phyloP scores from a whole-genome alignment of 2,888 invertebrate species.

The Hypolimnas misippus region DNA sequence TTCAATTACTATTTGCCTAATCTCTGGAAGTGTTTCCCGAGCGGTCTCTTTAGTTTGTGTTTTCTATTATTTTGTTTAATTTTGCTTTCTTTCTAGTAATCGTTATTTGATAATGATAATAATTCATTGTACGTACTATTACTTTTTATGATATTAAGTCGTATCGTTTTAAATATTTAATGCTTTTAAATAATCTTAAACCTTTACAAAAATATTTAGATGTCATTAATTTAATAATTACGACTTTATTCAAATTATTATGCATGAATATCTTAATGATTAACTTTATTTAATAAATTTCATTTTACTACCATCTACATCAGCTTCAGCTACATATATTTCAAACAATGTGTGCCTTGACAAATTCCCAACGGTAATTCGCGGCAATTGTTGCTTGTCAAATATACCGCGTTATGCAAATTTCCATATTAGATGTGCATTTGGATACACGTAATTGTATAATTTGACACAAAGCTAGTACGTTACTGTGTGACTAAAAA shows the following conservation, averaged over 20 bases:
- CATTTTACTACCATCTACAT: neutral
- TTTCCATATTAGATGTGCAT: conserved; percentile 21
- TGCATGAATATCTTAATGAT: no score
- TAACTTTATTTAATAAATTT: no score
- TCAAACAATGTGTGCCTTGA: conserved; percentile 15
- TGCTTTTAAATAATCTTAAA: no score
- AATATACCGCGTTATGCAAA: conserved; percentile 27
- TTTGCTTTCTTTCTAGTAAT: neutral
- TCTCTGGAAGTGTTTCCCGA: conserved; percentile 17
- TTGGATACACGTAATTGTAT: conserved; percentile 18
- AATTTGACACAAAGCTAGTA: conserved; percentile 10
- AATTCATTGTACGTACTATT: no score
- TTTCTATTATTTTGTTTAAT: neutral
- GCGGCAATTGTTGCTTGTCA: conserved; percentile 16
- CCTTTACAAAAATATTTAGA: no score
- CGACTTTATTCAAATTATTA: no score
- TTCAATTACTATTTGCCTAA: conserved; percentile 30
- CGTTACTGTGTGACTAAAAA: conserved; percentile 1
- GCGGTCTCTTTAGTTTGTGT: neutral
- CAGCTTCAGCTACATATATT: conserved; percentile 9
- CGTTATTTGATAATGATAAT: neutral
- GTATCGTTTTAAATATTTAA: no score
- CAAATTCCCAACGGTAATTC: conserved; percentile 16
- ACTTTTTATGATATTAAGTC: no score
- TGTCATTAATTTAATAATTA: no score